Conservation (phyloP, 2,797 vertebrate genomes). For the Chelmon rostratus region DNA sequence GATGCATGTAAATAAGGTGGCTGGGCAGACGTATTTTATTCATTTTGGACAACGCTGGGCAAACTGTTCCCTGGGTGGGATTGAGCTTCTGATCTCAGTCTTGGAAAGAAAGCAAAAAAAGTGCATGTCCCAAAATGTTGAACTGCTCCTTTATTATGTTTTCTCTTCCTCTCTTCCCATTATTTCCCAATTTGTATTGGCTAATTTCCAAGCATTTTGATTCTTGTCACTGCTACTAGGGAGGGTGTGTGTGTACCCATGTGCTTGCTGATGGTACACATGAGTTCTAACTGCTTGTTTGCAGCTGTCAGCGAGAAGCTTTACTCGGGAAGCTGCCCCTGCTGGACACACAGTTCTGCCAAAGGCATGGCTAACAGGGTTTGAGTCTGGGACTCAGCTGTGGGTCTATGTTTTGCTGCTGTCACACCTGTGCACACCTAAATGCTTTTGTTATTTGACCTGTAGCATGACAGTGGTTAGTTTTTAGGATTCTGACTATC, state of each 20-base stretch:
- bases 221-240: conserved; percentile 3
- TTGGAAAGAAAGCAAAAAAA: neutral
- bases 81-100: neutral
- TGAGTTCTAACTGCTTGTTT: neutral
- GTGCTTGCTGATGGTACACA: conserved; percentile 15
- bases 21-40: neutral
- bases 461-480: neutral
- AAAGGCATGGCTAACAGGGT: conserved; percentile 10
- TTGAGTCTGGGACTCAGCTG: neutral
- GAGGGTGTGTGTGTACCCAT: conserved; percentile 8
- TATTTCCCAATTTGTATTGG: neutral
- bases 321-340: neutral
- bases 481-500: neutral
- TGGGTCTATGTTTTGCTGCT: neutral
- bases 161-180: neutral
- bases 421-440: conserved; percentile 6
- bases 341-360: neutral
- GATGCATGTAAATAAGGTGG: neutral
- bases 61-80: neutral
- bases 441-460: neutral
- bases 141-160: neutral
- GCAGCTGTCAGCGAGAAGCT: conserved; percentile 4
- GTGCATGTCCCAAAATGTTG: neutral
- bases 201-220: conserved; percentile 9
- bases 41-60: neutral